Base-by-base conservation (phyloP, 2,888 invertebrate species). In the Psylliodes chrysocephalus region DNA sequence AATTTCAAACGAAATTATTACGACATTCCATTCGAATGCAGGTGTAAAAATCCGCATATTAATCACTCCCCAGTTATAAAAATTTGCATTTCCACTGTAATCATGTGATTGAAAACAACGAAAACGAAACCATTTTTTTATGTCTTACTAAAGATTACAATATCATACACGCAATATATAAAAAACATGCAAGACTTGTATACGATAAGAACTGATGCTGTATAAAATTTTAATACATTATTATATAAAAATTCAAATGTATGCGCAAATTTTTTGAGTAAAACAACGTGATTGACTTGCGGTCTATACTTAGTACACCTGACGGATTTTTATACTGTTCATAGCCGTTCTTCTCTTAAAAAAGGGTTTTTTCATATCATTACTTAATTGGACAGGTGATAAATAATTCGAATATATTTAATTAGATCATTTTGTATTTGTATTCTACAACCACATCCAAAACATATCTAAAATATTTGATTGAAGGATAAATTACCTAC, bases 141-240 rank as follows among this genome's bases (percentile, higher is more conserved):
- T 4, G 10, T 7, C 33, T 33, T 33, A 33, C 33, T n/a, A n/a
- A 33, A n/a, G n/a, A 33, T 33, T 33, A 38, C 38, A 38, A 38
- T 38, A 38, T 8, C 15, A 38, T 15, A 38, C 38, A 38, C 38
- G 38, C 38, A 14, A 38, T 38, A 38, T 38, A 38, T 15, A 38
- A 38, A 38, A 38, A 38, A 38, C 38, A 38, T 15, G 38, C 38
- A 38, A 38, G 38, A 5, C 15, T 38, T 47, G 17, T 47, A 18
- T 10, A 5, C 12, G 28, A 47, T 15, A 22, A 6, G 47, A 47
- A 47, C 12, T 25, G 47, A 47, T 57, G 57, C 49, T 35, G 57
- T 47, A 57, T 57, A 57, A 57, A 57, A 57, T 57, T 57, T 57
- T 22, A 57, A 57, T 57, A 57, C 38, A 57, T 57, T 57, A 57